phyloP scores from a whole-genome alignment of 1,140 invertebrate genomes.

The Formica selysi region DNA sequence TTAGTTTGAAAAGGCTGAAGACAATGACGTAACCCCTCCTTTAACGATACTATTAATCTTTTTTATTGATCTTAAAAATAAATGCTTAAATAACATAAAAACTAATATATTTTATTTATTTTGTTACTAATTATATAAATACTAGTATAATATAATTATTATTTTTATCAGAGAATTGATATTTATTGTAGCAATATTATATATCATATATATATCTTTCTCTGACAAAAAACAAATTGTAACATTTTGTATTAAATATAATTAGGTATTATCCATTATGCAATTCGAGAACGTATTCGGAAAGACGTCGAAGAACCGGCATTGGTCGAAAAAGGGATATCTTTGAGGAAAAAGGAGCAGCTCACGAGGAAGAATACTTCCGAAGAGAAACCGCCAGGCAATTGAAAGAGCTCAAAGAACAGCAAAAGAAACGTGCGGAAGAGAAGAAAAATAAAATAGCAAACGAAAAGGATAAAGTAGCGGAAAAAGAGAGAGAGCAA shows the following conservation, averaged over 20 bases:
- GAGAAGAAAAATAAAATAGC: constrained; percentile 51
- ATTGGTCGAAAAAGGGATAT: constrained; percentile 80
- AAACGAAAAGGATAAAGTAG: background rate
- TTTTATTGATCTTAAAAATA: background rate
- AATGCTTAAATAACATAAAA: background rate
- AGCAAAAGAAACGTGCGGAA: constrained; percentile 44
- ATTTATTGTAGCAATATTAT: background rate
- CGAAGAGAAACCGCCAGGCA: constrained; percentile 78
- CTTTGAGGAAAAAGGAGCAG: constrained; percentile 78
- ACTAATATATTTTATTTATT: background rate
- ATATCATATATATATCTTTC: background rate
- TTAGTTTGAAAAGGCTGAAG: background rate
- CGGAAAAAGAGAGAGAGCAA: constrained; percentile 25
- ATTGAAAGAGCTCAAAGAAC: constrained; percentile 71
- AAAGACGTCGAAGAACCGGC: constrained; percentile 75
- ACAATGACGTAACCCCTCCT: constrained; percentile 9
- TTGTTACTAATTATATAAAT: constrained; percentile 1
- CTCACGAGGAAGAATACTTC: constrained; percentile 80
- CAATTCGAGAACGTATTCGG: constrained; percentile 55
- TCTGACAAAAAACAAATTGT: background rate
- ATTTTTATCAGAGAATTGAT: background rate
- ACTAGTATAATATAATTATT: background rate
- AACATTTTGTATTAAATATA: constrained; percentile 14
- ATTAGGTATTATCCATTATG: background rate
- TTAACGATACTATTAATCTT: constrained; percentile 6